Evolutionary conservation across 2,113 vertebrate genomes (phyloP), one percentile per base, ranked within the genome.

Genomic region (Onychostoma macrolepis): DNA sequence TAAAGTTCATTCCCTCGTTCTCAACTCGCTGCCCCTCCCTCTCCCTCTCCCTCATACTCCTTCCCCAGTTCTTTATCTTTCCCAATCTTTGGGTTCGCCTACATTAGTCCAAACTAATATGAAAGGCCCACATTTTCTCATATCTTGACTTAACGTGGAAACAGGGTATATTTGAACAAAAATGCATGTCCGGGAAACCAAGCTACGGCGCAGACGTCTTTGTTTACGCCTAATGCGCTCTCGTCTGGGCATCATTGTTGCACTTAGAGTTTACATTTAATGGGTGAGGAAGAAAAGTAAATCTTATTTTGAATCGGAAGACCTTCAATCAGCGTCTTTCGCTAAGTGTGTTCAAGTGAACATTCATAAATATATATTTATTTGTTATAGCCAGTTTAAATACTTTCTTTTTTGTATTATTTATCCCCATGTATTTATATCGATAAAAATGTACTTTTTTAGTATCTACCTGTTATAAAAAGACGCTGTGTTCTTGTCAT

Each of bases 231-330:
- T 93, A 89, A 94, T 67, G 93, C 93, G 95, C 93, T 88, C 93
- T 95, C 92, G 92, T 92, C 93, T 93, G 96, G 97, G 93, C 97
- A 96, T 97, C 96, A 96, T 97, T 95, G 95, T 99, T 99, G 98
- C 98, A 99, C 98, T 99, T 99, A 97, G 96, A 98, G 98, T 99
- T 99, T 99, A 99, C 97, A 99, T 98, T 97, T 95, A 94, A 98
- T 97, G 97, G 96, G 94, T 96, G 96, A 95, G 96, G 95, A 93
- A 94, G 93, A 93, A 93, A 93, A 91, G 90, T 87, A 92, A 93
- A 94, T 96, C 94, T 96, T 97, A 96, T 95, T 96, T 96, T 96
- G 93, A 94, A 93, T 93, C 90, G 95, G 95, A 96, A 97, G 96
- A 93, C 91, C 92, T 94, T 92, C 93, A 95, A 96, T 95, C 96